phyloP scores from a whole-genome alignment of 2,888 invertebrate genomes.

The Sepioteuthis lessoniana region DNA sequence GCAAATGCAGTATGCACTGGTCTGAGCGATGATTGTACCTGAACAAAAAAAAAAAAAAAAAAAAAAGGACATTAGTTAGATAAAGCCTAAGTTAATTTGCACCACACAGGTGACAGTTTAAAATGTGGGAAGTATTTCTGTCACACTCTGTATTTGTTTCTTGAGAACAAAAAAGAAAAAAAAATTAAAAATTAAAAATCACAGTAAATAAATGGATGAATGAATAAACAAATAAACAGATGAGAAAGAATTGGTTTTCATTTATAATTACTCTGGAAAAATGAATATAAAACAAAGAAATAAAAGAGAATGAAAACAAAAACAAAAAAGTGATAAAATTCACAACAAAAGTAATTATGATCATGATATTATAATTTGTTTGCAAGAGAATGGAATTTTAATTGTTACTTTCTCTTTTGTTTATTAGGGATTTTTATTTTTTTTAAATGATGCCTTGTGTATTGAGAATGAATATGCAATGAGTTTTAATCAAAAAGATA shows the following conservation, averaged over 20 bases:
- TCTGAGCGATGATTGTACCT: no score
- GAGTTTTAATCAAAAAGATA: conserved; percentile 4
- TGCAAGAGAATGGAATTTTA: neutral
- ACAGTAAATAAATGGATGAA: no score
- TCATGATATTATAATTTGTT: conserved; percentile 8
- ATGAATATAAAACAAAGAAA: neutral
- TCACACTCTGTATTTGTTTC: no score
- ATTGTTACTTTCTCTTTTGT: neutral
- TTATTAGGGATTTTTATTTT: neutral
- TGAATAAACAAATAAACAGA: no score
- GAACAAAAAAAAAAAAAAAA: no score
- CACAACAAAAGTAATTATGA: neutral
- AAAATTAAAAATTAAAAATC: no score
- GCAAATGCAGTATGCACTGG: no score
- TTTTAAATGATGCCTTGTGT: neutral
- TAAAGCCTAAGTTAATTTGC: no score
- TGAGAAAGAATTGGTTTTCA: neutral
- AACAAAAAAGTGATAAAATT: neutral
- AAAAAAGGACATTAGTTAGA: no score
- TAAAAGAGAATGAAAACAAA: neutral
- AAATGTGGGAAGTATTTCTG: no score
- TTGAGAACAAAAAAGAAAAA: no score
- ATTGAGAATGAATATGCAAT: neutral
- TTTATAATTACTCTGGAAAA: neutral
- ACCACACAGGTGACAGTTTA: no score